phyloP scores from a whole-genome alignment of 37 sponge, comb jelly and placozoan species.

The Chondrosia reniformis region DNA sequence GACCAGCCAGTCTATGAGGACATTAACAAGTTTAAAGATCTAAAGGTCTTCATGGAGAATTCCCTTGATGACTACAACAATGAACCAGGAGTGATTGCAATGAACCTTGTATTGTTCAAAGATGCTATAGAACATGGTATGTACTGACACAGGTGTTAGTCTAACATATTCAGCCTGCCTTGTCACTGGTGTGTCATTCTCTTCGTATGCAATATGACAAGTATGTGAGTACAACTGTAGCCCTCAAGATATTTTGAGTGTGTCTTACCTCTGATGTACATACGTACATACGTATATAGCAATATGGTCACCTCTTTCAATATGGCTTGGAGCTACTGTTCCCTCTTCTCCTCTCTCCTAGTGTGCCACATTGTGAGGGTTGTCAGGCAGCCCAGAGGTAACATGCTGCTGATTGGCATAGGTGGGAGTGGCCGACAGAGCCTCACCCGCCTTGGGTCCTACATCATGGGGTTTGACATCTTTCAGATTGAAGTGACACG shows the following conservation, averaged over 20 bases:
- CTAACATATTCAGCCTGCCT: too few relatives aligned
- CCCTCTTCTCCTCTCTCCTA: neutral
- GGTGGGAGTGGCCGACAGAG: constrained; percentile 99
- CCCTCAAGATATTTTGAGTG: neutral
- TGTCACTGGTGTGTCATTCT: too few relatives aligned
- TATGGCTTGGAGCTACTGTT: neutral
- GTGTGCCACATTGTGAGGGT: constrained; percentile 94
- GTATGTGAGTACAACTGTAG: too few relatives aligned
- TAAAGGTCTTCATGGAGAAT: constrained; percentile 91
- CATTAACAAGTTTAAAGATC: constrained; percentile 74
- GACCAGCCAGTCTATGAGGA: constrained; percentile 92
- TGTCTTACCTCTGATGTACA: neutral
- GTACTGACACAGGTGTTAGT: too few relatives aligned
- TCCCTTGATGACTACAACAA: constrained; percentile 97
- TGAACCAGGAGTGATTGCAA: constrained; percentile 92
- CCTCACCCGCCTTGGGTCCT: constrained; percentile 84
- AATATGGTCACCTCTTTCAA: neutral
- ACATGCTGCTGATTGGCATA: constrained; percentile 95
- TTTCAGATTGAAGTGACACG: constrained; percentile 98
- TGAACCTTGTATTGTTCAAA: constrained; percentile 94
- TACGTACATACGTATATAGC: neutral
- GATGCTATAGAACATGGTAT: constrained; percentile 97
- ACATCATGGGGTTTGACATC: constrained; percentile 82
- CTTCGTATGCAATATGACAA: too few relatives aligned
- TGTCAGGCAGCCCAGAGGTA: constrained; percentile 94